Evolutionary conservation across 2,113 vertebrate species (phyloP).

Genomic region (Campylomormyrus tamandua): DNA sequence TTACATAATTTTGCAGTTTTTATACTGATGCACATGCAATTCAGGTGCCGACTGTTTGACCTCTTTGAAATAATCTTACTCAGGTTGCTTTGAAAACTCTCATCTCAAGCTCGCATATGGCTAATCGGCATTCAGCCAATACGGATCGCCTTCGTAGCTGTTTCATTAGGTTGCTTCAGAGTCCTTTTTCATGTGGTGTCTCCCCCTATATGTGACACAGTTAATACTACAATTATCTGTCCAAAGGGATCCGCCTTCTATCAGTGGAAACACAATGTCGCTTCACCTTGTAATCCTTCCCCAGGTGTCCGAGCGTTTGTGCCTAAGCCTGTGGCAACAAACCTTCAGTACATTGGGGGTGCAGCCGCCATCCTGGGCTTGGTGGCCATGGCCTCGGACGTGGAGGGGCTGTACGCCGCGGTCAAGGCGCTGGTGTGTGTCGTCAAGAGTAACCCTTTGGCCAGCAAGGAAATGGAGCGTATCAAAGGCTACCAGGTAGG

Average conservation of each 20-base stretch:
- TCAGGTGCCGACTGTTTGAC: not conserved
- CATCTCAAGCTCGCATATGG: not conserved
- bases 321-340: constrained; percentile 90
- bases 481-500: constrained; percentile 94
- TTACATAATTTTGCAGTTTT: not conserved
- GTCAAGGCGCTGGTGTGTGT: constrained; percentile 97
- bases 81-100: not conserved
- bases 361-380: constrained; percentile 93
- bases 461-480: constrained; percentile 98
- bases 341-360: constrained; percentile 89
- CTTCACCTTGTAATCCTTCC: not conserved
- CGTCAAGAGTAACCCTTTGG: constrained; percentile 92
- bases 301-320: constrained; percentile 89
- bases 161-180: not conserved
- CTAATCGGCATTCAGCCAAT: not conserved
- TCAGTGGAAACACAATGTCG: not conserved
- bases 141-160: not conserved
- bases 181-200: not conserved
- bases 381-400: constrained; percentile 96
- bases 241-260: not conserved
- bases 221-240: not conserved
- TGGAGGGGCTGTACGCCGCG: constrained; percentile 92
- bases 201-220: not conserved
- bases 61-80: not conserved
- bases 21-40: not conserved